Conservation (phyloP, 2,113 vertebrate genomes). For the Osmerus mordax region DNA sequence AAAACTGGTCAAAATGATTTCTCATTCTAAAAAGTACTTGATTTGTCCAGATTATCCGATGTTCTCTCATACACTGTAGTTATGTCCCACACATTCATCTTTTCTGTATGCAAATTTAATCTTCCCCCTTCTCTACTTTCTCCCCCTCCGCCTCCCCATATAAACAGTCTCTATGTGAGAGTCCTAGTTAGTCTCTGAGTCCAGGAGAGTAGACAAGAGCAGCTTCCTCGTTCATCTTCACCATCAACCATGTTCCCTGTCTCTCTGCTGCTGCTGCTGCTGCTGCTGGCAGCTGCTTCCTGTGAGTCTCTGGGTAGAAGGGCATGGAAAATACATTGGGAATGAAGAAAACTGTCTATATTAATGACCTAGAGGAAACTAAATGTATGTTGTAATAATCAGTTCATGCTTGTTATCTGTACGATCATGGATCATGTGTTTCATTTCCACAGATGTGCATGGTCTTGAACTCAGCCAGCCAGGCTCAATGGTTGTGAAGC, state of each 20-base stretch:
- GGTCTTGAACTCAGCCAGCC: conserved; percentile 18
- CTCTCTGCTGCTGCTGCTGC: conserved; percentile 11
- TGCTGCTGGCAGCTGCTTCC: conserved; percentile 11
- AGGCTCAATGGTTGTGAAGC: conserved; percentile 16
- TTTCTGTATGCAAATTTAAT: not conserved
- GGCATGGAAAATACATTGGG: no score
- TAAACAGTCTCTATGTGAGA: not conserved
- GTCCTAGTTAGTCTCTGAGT: not conserved
- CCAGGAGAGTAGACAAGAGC: not conserved
- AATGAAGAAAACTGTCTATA: no score
- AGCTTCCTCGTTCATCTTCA: not conserved
- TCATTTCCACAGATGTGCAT: conserved; percentile 7
- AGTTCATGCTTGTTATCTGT: no score
- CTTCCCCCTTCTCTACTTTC: not conserved
- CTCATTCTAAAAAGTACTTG: no score
- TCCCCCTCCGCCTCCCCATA: not conserved
- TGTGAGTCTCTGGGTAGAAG: conserved; percentile 3
- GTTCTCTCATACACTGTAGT: no score
- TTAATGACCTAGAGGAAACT: no score
- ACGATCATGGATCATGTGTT: no score
- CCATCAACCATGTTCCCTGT: conserved; percentile 7
- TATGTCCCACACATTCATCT: not conserved
- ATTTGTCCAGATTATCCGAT: no score
- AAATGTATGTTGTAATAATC: no score
- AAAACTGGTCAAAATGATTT: no score